Percentiles rank a stretch among this genome's conserved stretches.
Evolutionary conservation across 2,113 vertebrate species (phyloP).

Genomic region (Vulpes ferrilata): DNA sequence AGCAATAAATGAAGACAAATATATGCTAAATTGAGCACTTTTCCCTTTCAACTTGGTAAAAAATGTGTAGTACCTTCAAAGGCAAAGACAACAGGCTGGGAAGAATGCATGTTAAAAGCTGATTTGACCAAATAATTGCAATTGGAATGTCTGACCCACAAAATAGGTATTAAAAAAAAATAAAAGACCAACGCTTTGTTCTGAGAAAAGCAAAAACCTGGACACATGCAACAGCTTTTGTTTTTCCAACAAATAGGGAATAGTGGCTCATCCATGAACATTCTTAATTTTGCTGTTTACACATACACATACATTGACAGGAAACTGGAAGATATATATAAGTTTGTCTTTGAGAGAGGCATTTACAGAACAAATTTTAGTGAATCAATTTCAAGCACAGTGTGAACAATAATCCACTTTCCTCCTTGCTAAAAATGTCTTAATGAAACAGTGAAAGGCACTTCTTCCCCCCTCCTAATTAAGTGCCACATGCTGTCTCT

Average conservation of each 20-base stretch:
- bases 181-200: background rate
- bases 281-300: background rate
- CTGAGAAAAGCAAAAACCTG: background rate
- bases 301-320: background rate
- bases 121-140: constrained; percentile 32
- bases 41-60: background rate
- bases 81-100: background rate
- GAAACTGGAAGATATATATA: background rate
- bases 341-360: background rate
- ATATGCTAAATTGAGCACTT: background rate
- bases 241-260: constrained; percentile 17
- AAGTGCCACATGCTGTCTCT: constrained; percentile 42
- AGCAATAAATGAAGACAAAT: constrained; percentile 18
- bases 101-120: background rate
- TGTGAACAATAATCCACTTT: background rate
- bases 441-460: background rate
- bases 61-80: background rate
- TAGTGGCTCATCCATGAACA: background rate
- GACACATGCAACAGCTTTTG: background rate
- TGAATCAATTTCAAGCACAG: constrained; percentile 22
- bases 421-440: constrained; percentile 43
- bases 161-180: background rate
- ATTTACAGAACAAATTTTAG: background rate
- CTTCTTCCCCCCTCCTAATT: constrained; percentile 39
- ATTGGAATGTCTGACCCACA: background rate